These are phyloP conservation scores for Oegoconia quadripuncta DNA, from an alignment of 2,888 invertebrate genomes.

Conservation along the genomic window DNA sequence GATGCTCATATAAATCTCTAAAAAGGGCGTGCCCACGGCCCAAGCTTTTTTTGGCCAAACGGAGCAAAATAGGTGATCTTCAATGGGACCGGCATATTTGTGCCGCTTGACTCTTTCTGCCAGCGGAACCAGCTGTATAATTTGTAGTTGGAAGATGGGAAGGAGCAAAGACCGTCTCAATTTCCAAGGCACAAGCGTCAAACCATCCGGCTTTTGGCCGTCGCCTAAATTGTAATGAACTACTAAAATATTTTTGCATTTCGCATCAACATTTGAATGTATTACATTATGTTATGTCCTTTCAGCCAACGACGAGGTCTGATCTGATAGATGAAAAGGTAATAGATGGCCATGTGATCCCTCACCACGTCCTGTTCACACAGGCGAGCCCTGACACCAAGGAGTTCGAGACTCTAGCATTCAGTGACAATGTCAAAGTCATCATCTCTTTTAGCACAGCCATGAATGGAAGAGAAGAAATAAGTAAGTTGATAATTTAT, in stretches of 20 bases:
- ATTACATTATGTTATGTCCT: conserved; percentile 10
- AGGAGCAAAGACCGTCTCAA: too few relatives aligned
- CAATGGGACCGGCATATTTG: too few relatives aligned
- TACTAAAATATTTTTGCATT: not conserved
- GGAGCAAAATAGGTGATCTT: too few relatives aligned
- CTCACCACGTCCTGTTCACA: conserved; percentile 91
- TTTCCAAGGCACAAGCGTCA: too few relatives aligned
- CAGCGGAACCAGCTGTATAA: too few relatives aligned
- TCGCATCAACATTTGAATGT: not conserved
- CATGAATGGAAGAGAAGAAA: conserved; percentile 81
- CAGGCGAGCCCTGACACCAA: conserved; percentile 86
- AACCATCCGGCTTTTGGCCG: too few relatives aligned
- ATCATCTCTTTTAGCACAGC: conserved; percentile 88
- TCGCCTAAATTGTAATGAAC: too few relatives aligned
- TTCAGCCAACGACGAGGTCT: conserved; percentile 83
- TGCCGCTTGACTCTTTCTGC: too few relatives aligned
- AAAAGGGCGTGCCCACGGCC: too few relatives aligned
- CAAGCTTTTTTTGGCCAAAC: too few relatives aligned
- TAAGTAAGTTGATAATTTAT: conserved; percentile 75
- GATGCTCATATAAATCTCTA: too few relatives aligned
- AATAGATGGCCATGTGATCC: conserved; percentile 94
- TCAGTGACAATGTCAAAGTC: conserved; percentile 90
- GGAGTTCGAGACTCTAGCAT: conserved; percentile 89
- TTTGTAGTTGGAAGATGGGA: too few relatives aligned
- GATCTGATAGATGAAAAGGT: conserved; percentile 90